These are phyloP conservation scores for Albula goreensis DNA, from an alignment of 2,113 vertebrate genomes.

Conservation along the genomic window DNA sequence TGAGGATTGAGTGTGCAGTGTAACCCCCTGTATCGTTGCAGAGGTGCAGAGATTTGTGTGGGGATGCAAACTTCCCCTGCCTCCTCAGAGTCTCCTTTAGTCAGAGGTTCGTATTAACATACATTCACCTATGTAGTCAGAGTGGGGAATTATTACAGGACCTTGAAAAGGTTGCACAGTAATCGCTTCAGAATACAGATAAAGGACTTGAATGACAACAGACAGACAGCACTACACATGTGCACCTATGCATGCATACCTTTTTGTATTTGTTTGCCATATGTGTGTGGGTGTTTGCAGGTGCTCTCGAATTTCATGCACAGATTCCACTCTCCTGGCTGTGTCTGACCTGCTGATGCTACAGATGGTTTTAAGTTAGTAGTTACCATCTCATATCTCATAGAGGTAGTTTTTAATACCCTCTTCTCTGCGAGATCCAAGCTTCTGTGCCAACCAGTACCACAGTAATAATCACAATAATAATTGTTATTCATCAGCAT, in stretches of 20 bases:
- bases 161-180: neutral
- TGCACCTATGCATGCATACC: neutral
- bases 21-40: too few species aligned
- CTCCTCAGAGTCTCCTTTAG: too few species aligned
- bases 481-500: neutral
- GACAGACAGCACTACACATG: neutral
- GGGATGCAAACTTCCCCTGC: too few species aligned
- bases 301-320: neutral
- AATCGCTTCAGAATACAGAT: neutral
- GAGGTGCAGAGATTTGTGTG: too few species aligned
- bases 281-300: neutral
- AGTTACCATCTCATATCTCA: too few species aligned
- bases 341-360: neutral
- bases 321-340: neutral
- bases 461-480: neutral
- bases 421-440: neutral
- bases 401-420: neutral
- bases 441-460: neutral
- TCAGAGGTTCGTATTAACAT: neutral
- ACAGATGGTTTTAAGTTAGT: neutral
- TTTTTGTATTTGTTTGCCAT: neutral
- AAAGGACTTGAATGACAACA: neutral
- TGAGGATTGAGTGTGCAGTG: too few species aligned
- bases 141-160: neutral
- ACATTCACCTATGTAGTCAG: neutral